Evolutionary conservation across 2,113 vertebrate species (phyloP).

Genomic region (Helogale parvula): DNA sequence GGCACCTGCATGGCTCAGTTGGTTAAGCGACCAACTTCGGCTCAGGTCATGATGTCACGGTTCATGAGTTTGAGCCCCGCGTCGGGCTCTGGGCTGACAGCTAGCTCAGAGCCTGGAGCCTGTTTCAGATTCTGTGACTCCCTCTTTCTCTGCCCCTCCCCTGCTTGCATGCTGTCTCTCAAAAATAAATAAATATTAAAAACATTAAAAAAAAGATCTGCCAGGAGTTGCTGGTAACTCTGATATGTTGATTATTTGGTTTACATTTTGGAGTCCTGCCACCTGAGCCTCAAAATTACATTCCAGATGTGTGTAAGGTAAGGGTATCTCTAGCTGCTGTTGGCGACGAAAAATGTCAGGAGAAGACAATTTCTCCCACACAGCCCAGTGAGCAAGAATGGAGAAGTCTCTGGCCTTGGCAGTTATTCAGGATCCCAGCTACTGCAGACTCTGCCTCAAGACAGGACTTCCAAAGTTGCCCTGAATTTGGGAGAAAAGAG

Average conservation of each 20-base stretch:
- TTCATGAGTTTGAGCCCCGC: no score
- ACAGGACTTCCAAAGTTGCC: neutral
- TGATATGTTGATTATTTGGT: neutral
- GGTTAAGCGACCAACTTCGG: no score
- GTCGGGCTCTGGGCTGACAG: no score
- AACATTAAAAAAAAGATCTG: neutral
- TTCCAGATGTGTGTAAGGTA: neutral
- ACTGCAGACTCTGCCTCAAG: neutral
- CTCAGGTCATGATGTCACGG: no score
- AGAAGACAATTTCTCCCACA: neutral
- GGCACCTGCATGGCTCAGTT: no score
- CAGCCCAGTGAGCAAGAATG: neutral
- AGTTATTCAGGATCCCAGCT: conserved; percentile 1
- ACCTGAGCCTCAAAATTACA: conserved; percentile 33
- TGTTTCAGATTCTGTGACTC: no score
- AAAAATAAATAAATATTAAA: no score
- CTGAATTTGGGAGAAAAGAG: neutral
- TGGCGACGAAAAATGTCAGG: neutral
- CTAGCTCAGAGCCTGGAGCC: no score
- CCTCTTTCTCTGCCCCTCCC: no score
- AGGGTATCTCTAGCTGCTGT: neutral
- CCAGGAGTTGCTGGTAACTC: neutral
- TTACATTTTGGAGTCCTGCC: neutral
- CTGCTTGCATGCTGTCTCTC: no score
- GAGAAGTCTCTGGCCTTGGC: neutral